phyloP scores from a whole-genome alignment of 2,113 vertebrate species.

The Sceloporus undulatus region DNA sequence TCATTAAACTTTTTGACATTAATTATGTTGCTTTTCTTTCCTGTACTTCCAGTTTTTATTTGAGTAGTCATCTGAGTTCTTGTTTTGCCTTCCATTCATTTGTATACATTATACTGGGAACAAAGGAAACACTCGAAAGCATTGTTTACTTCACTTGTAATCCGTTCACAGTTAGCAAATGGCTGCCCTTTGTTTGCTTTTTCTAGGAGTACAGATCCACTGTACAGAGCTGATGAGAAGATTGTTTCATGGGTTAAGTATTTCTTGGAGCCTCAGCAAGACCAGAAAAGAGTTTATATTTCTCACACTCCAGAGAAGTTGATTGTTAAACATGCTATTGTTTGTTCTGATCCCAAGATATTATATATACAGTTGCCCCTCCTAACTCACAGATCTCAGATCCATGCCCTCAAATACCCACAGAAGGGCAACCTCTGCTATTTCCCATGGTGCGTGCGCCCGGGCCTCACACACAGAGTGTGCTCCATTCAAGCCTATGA shows the following conservation, averaged over 20 bases:
- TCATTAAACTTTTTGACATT: conserved; percentile 36
- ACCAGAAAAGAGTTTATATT: conserved; percentile 26
- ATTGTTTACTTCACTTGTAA: conserved; percentile 35
- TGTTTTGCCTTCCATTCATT: conserved; percentile 47
- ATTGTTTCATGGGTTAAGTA: conserved; percentile 37
- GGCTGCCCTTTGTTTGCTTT: conserved; percentile 18
- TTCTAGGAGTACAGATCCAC: neutral
- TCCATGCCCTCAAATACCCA: no score
- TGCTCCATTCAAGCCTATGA: no score
- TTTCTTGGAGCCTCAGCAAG: conserved; percentile 33
- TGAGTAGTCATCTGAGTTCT: conserved; percentile 33
- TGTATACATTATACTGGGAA: conserved; percentile 46
- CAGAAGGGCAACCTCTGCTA: no score
- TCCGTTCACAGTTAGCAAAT: conserved; percentile 55
- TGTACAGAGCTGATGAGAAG: conserved; percentile 28
- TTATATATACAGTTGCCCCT: neutral
- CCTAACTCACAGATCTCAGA: no score
- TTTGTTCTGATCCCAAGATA: neutral
- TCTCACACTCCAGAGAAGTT: conserved; percentile 15
- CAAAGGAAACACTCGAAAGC: conserved; percentile 41
- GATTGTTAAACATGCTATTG: rapidly evolving
- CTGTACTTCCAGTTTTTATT: conserved; percentile 55
- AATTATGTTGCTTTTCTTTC: conserved; percentile 59
- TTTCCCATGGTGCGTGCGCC: no score
- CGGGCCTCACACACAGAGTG: no score